phyloP scores from a whole-genome alignment of 2,113 vertebrate species.

The Bos indicus region DNA sequence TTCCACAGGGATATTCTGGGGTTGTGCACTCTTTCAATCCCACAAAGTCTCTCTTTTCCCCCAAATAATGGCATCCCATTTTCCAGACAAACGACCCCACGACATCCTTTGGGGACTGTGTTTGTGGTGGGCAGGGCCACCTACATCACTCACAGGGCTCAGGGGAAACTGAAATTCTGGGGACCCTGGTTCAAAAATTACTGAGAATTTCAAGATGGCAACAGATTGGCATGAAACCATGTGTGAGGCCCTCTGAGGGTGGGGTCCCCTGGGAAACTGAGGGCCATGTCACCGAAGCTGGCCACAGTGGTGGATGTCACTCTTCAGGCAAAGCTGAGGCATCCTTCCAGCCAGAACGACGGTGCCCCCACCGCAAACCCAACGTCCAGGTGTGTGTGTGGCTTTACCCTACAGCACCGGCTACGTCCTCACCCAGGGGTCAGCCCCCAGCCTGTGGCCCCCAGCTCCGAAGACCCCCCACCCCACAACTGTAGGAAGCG shows the following conservation, averaged over 20 bases:
- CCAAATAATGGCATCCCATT: not conserved
- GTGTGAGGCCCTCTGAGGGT: too few relatives aligned
- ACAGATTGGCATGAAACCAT: not conserved
- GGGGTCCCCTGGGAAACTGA: rapidly evolving
- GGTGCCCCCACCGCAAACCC: rapidly evolving
- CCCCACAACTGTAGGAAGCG: rapidly evolving
- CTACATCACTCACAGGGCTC: too few relatives aligned
- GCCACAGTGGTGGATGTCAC: rapidly evolving
- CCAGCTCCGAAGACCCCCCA: too few relatives aligned
- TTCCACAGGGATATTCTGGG: not conserved
- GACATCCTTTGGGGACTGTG: rapidly evolving
- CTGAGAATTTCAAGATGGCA: not conserved
- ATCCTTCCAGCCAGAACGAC: rapidly evolving
- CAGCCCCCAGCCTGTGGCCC: rapidly evolving
- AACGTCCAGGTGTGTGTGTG: rapidly evolving
- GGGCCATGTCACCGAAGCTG: rapidly evolving
- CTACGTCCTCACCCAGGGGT: rapidly evolving
- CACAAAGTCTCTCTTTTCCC: not conserved
- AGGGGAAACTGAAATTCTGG: not conserved
- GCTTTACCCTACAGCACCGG: not conserved
- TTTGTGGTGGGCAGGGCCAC: not conserved
- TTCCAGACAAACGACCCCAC: not conserved
- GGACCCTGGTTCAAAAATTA: not conserved
- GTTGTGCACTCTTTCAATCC: not conserved
- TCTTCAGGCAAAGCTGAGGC: rapidly evolving